Evolutionary conservation across 2,888 invertebrate genomes (phyloP), one percentile per base, ranked within the genome.

Genomic region (Drosophila fulvimacula): DNA sequence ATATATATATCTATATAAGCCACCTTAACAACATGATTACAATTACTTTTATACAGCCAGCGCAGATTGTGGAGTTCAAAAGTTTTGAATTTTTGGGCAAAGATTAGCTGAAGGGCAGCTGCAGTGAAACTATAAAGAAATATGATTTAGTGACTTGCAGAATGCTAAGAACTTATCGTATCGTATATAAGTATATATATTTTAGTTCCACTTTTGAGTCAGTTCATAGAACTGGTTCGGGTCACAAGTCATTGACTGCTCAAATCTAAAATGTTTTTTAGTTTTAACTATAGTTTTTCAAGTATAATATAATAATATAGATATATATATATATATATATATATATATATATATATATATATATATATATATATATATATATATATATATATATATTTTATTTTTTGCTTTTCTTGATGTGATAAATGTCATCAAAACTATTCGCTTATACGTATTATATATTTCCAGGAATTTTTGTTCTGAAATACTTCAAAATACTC

Each of bases 11-110:
- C 5, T 27, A n/a, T 27, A n/a, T 17, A 10, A n/a, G n/a, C n/a
- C 10, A 34, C 5, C 32, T 19, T 10, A 39, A 13, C 38, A 19
- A 17, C 39, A 41, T 41, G 41, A 24, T 42, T 17, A 13, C 17
- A 42, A 19, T 42, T 42, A 36, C 27, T 59, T 59, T 36, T n/a
- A n/a, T 44, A 7, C n/a, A 19, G 27, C n/a, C n/a, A n/a, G n/a
- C n/a, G n/a, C n/a, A n/a, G n/a, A n/a, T 51, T 49, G 19, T 19
- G 13, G 2, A 32, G 19, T 13, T 32, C 32, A 32, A 32, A 34
- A 49, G 19, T 27, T 27, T 32, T 0, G 3, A 17, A 13, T 49
- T 32, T 32, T 49, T 17, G 17, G 11, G 13, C 19, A n/a, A 30
- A 30, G 27, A 30, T 48, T 48, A 19, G n/a, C 46, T 46, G 7